A percentile compares a stretch with the other conserved stretches of the same genome.
phyloP scores from a whole-genome alignment of 2,888 invertebrate genomes.

The Rhodophaea formosa region DNA sequence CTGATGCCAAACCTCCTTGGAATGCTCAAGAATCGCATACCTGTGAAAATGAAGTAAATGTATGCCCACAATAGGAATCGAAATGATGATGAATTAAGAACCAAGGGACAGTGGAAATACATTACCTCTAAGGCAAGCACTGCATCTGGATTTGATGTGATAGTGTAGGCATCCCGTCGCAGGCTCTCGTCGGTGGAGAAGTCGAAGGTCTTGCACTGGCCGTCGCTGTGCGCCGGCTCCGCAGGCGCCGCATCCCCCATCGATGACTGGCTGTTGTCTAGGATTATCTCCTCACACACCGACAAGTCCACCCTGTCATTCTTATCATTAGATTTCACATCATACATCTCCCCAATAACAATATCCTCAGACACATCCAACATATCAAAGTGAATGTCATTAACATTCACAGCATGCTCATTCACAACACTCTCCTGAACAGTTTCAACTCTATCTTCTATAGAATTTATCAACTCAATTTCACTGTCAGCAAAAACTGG shows the following conservation, averaged over 20 bases:
- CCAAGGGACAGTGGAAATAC: too few species aligned
- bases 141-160: conserved; percentile 67
- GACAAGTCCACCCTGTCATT: conserved; percentile 36
- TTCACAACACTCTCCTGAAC: conserved; percentile 39
- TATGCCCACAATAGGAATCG: too few species aligned
- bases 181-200: conserved; percentile 66
- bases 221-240: conserved; percentile 37
- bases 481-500: conserved; percentile 3
- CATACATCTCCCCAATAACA: conserved; percentile 62
- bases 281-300: conserved; percentile 61
- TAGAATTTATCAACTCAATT: conserved; percentile 24
- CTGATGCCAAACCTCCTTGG: too few species aligned
- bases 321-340: conserved; percentile 49
- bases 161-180: conserved; percentile 55
- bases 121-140: conserved; percentile 73
- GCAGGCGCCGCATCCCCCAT: conserved; percentile 39
- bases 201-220: conserved; percentile 64
- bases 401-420: neutral
- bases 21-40: too few species aligned
- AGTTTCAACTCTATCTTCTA: conserved; percentile 31
- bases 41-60: too few species aligned
- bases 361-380: conserved; percentile 75
- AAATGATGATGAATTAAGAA: too few species aligned
- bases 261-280: conserved; percentile 67
- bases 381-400: conserved; percentile 70